Percentiles rank a stretch among this genome's conserved stretches.
Evolutionary conservation across 2,113 vertebrate genomes (phyloP).

Genomic region (Macquaria ambigua): DNA sequence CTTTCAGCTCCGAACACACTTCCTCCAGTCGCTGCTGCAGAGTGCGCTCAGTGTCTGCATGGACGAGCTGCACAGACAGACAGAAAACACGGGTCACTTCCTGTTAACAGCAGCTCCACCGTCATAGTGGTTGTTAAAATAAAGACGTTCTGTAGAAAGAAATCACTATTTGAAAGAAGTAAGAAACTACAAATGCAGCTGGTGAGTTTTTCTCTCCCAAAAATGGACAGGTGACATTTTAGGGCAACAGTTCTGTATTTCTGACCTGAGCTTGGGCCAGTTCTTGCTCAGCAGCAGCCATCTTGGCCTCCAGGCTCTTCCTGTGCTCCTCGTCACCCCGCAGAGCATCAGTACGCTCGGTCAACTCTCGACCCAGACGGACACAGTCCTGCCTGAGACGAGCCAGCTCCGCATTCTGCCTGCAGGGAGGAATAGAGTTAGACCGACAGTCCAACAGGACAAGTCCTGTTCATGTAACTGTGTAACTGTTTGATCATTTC

Average conservation of each 20-base stretch:
- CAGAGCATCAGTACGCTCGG: background rate
- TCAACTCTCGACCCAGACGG: constrained; percentile 17
- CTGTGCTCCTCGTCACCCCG: background rate
- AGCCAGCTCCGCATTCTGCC: constrained; percentile 34
- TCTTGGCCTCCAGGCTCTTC: constrained; percentile 25
- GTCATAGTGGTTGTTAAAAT: no score
- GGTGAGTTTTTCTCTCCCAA: background rate
- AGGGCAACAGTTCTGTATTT: background rate
- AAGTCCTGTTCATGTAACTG: no score
- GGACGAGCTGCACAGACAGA: constrained; percentile 9
- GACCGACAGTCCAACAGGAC: no score
- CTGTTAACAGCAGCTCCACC: background rate
- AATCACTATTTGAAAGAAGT: background rate
- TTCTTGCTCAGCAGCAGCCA: background rate
- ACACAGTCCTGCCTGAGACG: constrained; percentile 28
- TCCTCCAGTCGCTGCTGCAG: constrained; percentile 18
- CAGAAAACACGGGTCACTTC: background rate
- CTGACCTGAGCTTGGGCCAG: constrained; percentile 1
- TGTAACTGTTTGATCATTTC: no score
- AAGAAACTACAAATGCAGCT: background rate
- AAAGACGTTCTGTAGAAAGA: background rate
- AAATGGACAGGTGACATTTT: background rate
- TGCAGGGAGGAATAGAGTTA: background rate
- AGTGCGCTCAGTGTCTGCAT: background rate
- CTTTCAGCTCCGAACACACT: background rate